Base-by-base conservation (phyloP, 2,113 vertebrate species). In the Amphilophus citrinellus region DNA sequence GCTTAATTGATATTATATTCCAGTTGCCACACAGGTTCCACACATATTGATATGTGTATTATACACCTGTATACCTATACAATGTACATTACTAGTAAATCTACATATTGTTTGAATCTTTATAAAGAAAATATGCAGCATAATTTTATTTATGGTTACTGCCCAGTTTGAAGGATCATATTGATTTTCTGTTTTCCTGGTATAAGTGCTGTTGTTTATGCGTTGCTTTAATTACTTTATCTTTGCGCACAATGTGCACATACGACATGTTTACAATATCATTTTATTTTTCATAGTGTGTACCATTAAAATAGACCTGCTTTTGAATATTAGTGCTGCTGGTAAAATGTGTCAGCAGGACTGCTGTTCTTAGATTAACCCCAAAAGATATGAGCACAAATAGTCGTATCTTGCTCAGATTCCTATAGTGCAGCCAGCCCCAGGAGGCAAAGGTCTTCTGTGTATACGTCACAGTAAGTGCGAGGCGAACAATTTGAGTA, bases 391-490 rank as follows among this genome's bases (percentile, higher is more conserved):
- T n/a, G 2, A 35, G 18, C 37, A 42, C 27, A 79, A 68, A 15
- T 1, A 61, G 42, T 61, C n/a, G 77, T 17, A 27, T 42, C 47
- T 61, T 77, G 44, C 60, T 71, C 61, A 10, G 14, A 37, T 10
- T 60, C 18, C n/a, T 50, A 11, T n/a, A 42, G 47, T 17, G 22
- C 20, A 13, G 61, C 66, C 44, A 4, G 42, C 76, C 80, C 4
- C 1, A 7, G 62, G 47, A 50, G 17, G 60, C 9, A 58, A 77
- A 80, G n/a, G 14, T 65, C 53, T 27, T 66, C 32, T 32, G 42
- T 50, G 44, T 79, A 73, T 80, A 81, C 53, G 42, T 11, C 5
- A 2, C 10, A 35, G 59, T 15, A 88, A 84, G 60, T 42, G 6
- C 27, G 13, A 15, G 50, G 11, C 0, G 0, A 71, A 62, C 35